Evolutionary conservation across 2,888 invertebrate genomes (phyloP), one percentile per base, ranked within the genome.

Genomic region (Terebella lapidaria): DNA sequence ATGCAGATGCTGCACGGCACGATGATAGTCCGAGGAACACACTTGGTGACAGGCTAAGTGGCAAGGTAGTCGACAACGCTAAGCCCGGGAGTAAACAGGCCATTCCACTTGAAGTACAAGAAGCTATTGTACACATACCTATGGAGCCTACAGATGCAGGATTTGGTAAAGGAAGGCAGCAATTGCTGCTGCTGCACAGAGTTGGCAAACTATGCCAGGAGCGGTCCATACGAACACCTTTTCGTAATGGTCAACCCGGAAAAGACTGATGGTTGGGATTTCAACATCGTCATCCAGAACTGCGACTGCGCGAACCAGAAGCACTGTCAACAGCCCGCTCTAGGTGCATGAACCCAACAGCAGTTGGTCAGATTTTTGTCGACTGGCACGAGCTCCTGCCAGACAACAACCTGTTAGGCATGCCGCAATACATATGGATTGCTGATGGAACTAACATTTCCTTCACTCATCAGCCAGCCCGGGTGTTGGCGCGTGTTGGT

Each of bases 181-280:
- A 55, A 24, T 20, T 55, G 15, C n/a, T n/a, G n/a, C n/a, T n/a
- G n/a, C n/a, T 55, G 20, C 10, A 29, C 20, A 55, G 35, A 22
- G 20, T 22, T 20, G 55, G 30, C n/a, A 29, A 20, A 5, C 4
- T 55, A n/a, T 29, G 30, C 24, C 10, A 5, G 4, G 15, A 35
- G 5, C 3, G 10, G 20, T 10, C 20, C 5, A 3, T 55, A 3
- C 3, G 35, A 35, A 55, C 55, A 5, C 55, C 55, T 3, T 55
- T 55, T 55, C 29, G 5, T 5, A 24, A 55, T 35, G 55, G 55
- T 35, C n/a, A 5, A 5, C 55, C 55, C 10, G 55, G 30, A 5
- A 53, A 35, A 35, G 29, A 35, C 35, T 55, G 55, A 35, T 55
- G 35, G 55, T 4, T 3, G 5, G 55, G 35, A 5, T 55, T 35